Evolutionary conservation across 1,140 invertebrate genomes (phyloP).

Genomic region (Caenorhabditis brenneri): DNA sequence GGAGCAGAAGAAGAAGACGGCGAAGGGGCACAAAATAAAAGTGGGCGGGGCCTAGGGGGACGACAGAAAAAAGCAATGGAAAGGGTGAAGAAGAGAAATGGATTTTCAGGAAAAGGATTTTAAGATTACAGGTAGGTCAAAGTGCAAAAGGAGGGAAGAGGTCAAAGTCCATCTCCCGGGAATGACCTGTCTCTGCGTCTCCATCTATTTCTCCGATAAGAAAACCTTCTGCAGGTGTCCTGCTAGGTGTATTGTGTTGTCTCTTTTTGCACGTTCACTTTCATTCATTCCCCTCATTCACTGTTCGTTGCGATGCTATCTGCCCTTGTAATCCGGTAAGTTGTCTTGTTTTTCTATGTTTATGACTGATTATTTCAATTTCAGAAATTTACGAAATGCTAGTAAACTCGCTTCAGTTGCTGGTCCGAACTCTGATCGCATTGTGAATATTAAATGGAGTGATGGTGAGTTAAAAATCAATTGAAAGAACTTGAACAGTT

Average conservation of each 20-base stretch:
- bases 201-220: background rate
- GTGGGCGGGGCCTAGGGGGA: background rate
- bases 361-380: background rate
- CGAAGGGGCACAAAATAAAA: constrained; percentile 24
- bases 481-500: background rate
- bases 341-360: background rate
- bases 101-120: background rate
- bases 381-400: background rate
- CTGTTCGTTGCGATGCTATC: background rate
- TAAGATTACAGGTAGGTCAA: background rate
- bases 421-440: constrained; percentile 39
- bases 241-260: constrained; percentile 11
- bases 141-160: background rate
- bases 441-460: constrained; percentile 53
- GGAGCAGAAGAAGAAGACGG: background rate
- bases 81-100: background rate
- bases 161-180: background rate
- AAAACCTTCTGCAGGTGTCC: background rate
- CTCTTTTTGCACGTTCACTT: constrained; percentile 25
- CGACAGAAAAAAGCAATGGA: background rate
- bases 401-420: background rate
- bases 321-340: constrained; percentile 18
- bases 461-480: constrained; percentile 45
- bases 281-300: background rate
- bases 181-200: constrained; percentile 5